Evolutionary conservation across 2,888 invertebrate genomes (phyloP).

Genomic region (Peribatodes rhomboidaria): DNA sequence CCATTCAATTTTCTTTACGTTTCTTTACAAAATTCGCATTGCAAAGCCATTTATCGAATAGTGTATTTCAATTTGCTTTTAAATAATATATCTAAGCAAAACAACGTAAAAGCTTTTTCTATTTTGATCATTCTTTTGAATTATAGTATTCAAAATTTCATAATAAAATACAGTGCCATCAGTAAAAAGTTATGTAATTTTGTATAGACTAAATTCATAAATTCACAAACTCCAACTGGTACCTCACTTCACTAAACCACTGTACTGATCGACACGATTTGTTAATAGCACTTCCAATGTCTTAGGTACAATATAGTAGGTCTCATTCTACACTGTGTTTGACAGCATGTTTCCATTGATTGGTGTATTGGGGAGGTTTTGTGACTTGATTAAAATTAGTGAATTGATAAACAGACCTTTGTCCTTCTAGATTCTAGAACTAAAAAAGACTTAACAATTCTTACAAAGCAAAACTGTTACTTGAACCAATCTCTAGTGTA

Average conservation of each 20-base stretch:
- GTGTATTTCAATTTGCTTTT: slow-evolving; percentile 30
- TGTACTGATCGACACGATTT: slow-evolving; percentile 19
- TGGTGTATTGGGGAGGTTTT: slow-evolving; percentile 55
- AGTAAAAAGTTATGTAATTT: slow-evolving; percentile 5
- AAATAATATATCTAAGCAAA: slow-evolving; percentile 23
- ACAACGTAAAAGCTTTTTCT: slow-evolving; percentile 18
- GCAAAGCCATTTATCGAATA: slow-evolving; percentile 42
- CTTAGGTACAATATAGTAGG: slow-evolving; percentile 29
- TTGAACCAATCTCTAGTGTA: too few species aligned
- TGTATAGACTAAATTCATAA: slow-evolving; percentile 6
- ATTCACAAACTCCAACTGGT: slow-evolving; percentile 4
- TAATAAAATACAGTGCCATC: slow-evolving; percentile 25
- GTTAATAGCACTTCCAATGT: slow-evolving; percentile 25
- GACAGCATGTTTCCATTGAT: slow-evolving; percentile 66
- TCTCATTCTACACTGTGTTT: slow-evolving; percentile 50
- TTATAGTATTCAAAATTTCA: slow-evolving; percentile 12
- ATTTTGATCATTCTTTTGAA: slow-evolving; percentile 14
- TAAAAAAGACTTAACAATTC: too few species aligned
- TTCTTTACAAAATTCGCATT: slow-evolving; percentile 41
- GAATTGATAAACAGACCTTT: too few species aligned
- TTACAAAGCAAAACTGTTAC: too few species aligned
- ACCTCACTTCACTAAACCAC: slow-evolving; percentile 24
- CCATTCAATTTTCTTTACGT: slow-evolving; percentile 20
- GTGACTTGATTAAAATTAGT: neutral
- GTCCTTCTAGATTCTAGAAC: too few species aligned